A percentile compares a stretch with the other conserved stretches of the same genome.
Evolutionary conservation across 2,888 invertebrate genomes (phyloP).

Genomic region (Drosophila buzzatii): DNA sequence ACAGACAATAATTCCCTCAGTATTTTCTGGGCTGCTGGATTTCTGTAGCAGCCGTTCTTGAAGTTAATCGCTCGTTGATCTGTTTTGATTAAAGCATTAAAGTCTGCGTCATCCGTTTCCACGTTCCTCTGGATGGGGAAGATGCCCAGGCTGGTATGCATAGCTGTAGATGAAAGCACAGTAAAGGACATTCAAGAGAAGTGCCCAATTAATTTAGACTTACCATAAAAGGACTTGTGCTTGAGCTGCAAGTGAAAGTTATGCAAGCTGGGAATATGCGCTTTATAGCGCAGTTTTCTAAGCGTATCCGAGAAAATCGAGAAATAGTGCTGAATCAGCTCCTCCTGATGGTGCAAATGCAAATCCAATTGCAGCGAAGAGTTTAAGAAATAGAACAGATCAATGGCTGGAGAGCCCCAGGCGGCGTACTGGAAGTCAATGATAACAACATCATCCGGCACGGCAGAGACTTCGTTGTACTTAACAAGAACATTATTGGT

Average conservation of each 20-base stretch:
- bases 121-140: conserved; percentile 82
- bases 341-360: conserved; percentile 79
- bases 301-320: conserved; percentile 72
- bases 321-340: conserved; percentile 82
- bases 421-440: conserved; percentile 84
- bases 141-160: conserved; percentile 78
- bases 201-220: neutral
- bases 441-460: conserved; percentile 79
- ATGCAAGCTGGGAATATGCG: conserved; percentile 81
- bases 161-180: conserved; percentile 58
- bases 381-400: conserved; percentile 83
- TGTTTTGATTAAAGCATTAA: conserved; percentile 80
- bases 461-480: conserved; percentile 69
- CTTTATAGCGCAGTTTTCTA: conserved; percentile 69
- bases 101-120: conserved; percentile 83
- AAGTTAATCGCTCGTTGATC: conserved; percentile 75
- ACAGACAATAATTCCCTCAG: conserved; percentile 78
- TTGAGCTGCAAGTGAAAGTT: conserved; percentile 76
- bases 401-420: conserved; percentile 84
- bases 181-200: conserved; percentile 13
- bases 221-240: conserved; percentile 82
- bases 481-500: conserved; percentile 83
- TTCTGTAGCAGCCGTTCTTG: conserved; percentile 80
- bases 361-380: conserved; percentile 82
- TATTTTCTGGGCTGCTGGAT: conserved; percentile 75